These are phyloP conservation scores for Brachionichthys hirsutus DNA, from an alignment of 2,113 vertebrate species.

Conservation along the genomic window DNA sequence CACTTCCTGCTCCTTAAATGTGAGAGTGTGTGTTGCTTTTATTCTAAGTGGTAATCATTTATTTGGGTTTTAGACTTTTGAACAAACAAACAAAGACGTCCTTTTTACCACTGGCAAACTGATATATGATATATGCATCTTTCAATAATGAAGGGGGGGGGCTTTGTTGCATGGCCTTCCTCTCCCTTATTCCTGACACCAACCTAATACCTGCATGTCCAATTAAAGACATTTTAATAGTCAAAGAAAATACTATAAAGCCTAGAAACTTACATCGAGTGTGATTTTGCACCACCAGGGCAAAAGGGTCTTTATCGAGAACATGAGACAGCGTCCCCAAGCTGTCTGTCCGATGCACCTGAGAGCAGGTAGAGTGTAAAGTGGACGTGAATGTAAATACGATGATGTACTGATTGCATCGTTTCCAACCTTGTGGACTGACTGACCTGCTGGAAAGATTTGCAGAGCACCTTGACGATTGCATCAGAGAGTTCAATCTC, in stretches of 20 bases:
- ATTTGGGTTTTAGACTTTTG: too few species aligned
- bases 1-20: too few species aligned
- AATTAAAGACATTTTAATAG: background rate
- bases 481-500: slow-evolving; percentile 89
- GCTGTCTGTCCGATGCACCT: slow-evolving; percentile 81
- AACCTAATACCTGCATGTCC: background rate
- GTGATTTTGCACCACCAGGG: slow-evolving; percentile 85
- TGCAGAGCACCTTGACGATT: slow-evolving; percentile 90
- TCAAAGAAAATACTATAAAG: background rate
- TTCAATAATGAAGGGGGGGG: too few species aligned
- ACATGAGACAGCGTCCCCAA: slow-evolving; percentile 84
- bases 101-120: too few species aligned
- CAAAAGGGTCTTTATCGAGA: slow-evolving; percentile 85
- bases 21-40: too few species aligned
- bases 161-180: too few species aligned
- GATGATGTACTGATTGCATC: too few species aligned
- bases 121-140: too few species aligned
- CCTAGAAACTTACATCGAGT: slow-evolving; percentile 80
- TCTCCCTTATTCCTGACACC: too few species aligned
- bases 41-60: too few species aligned
- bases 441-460: slow-evolving; percentile 90
- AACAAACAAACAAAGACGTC: too few species aligned
- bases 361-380: background rate
- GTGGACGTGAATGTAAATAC: background rate
- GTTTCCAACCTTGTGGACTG: too few species aligned